Evolutionary conservation across 2,113 vertebrate genomes (phyloP), one percentile per base, ranked within the genome.

Genomic region (Cavia aperea): DNA sequence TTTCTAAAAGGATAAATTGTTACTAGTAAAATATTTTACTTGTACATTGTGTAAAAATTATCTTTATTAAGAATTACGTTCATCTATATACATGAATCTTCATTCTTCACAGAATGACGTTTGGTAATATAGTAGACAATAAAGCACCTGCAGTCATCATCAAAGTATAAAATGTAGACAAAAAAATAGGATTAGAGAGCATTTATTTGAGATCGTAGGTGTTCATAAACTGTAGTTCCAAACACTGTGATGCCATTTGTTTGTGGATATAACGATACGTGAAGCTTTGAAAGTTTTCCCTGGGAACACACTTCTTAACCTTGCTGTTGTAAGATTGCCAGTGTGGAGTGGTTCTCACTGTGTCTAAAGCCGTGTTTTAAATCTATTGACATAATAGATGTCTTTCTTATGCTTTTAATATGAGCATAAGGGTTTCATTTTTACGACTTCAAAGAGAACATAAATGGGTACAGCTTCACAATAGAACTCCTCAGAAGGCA

Each of bases 281-380:
- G 92, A 92, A 62, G 94, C 97, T 98, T 98, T 98, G 98, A 98
- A 98, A 97, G 96, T 95, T 93, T 86, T 90, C 90, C 77, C 79
- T 95, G 95, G 97, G 96, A 94, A 83, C 92, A 82, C 63, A 91
- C 93, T 97, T 96, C 96, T 96, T 97, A 96, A 94, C 92, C 68
- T 96, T 95, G 84, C 93, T 96, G 46, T 96, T 96, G 58, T 63
- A 96, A 86, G 88, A 87, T 70, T 93, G 51, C 75, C 85, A n/a
- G 94, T 91, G 96, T 31, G 94, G 93, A 96, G 89, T 90, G 90
- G 87, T 96, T 95, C 90, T 97, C 84, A 78, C 81, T 95, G 87
- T 93, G 66, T 94, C 94, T 51, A 83, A 95, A 96, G 86, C 73
- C 26, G 13, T 96, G 89, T 95, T 94, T 96, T 91, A 95, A 94